Conservation (phyloP, 2,113 vertebrate genomes). For the Odontesthes bonariensis region DNA sequence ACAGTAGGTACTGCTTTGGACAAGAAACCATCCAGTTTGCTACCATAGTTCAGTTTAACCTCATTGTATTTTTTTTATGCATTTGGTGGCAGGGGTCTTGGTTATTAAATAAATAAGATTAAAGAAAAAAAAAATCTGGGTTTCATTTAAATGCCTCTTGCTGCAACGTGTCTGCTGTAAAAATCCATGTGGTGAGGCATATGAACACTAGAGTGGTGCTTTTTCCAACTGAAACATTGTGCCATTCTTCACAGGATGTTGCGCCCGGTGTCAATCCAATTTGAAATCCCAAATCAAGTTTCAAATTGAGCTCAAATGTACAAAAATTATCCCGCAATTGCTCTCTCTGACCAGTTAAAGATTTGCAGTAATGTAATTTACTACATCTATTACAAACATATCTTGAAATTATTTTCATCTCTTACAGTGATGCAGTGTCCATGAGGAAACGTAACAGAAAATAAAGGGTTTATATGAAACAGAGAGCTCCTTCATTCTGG, state of each 20-base stretch:
- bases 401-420: not conserved
- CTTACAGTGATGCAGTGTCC: not conserved
- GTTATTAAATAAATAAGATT: slow-evolving; percentile 69
- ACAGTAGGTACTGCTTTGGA: slow-evolving; percentile 17
- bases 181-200: not conserved
- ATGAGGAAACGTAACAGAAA: not conserved
- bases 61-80: slow-evolving; percentile 41
- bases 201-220: not conserved
- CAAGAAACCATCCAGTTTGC: not conserved
- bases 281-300: slow-evolving; percentile 3
- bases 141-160: not conserved
- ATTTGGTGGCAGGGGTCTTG: slow-evolving; percentile 52
- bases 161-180: not conserved
- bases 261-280: slow-evolving; percentile 22
- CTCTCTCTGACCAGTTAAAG: not conserved
- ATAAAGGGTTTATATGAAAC: not conserved
- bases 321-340: not conserved
- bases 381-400: not conserved
- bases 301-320: slow-evolving; percentile 35
- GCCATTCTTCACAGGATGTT: no score
- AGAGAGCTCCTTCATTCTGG: not conserved
- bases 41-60: not conserved
- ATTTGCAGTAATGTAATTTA: slow-evolving; percentile 13
- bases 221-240: no score
- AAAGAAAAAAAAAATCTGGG: slow-evolving; percentile 35